Evolutionary conservation across 2,113 vertebrate species (phyloP), one percentile per base, ranked within the genome.

Genomic region (Dipodomys stephensi): DNA sequence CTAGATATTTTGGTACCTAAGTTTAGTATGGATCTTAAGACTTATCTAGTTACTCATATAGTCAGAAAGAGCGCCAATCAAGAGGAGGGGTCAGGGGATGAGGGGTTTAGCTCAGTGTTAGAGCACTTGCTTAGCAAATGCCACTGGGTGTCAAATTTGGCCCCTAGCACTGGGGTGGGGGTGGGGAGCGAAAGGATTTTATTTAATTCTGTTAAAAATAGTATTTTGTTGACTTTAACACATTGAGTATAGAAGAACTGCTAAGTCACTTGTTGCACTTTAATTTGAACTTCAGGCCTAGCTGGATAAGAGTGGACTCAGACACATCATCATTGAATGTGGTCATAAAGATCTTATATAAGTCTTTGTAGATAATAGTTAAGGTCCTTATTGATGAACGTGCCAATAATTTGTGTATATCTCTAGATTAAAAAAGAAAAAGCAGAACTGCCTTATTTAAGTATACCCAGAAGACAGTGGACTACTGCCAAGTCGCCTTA

Each of bases 241-340:
- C 23, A 62, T 28, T 77, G 65, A 64, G 11, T 65, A 4, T 1
- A 30, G 76, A 32, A 20, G 15, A 13, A 57, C 39, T 71, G n/a
- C 39, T 92, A 13, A 19, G 23, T 83, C 28, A 16, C 18, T 60
- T 69, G 67, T 35, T 32, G 11, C 78, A 71, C 49, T 39, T 8
- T 18, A 25, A 81, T 53, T 16, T 35, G 3, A 2, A 67, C 10
- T 28, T 28, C 16, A 25, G 44, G 77, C 5, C 0, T 60, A 6
- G 30, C 6, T 11, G 39, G 90, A 20, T 25, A 4, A 9, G 35
- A 44, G n/a, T 68, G 27, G 46, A 39, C 53, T 30, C 10, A 27
- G 30, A 64, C 7, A 12, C 8, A 23, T 5, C 3, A 4, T 19
- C 7, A 0, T 11, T 39, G 18, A 6, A 22, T 44, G 11, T 44